A percentile compares a stretch with the other conserved stretches of the same genome.
Conservation (phyloP, 2,797 vertebrate genomes). For the Trematomus bernacchii region DNA sequence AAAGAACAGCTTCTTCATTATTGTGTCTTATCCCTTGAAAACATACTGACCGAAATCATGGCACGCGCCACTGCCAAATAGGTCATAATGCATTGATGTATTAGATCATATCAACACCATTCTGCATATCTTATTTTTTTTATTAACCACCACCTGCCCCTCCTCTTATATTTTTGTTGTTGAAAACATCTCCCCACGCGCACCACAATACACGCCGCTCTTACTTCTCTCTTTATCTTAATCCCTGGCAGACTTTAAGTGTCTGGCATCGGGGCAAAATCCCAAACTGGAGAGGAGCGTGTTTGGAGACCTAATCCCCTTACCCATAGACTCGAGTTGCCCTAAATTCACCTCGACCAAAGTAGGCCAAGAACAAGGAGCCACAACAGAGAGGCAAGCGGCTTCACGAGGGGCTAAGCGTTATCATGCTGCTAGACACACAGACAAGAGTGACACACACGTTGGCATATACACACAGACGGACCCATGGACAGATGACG, state of each 20-base stretch:
- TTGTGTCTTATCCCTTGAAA: conserved; percentile 76
- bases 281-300: conserved; percentile 84
- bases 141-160: conserved; percentile 62
- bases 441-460: conserved; percentile 55
- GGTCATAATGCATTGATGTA: conserved; percentile 66
- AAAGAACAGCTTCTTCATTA: conserved; percentile 78
- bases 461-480: conserved; percentile 35
- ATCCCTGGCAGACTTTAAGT: conserved; percentile 88
- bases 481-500: conserved; percentile 63
- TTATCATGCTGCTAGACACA: conserved; percentile 67
- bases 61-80: conserved; percentile 74
- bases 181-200: conserved; percentile 65
- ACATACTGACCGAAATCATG: conserved; percentile 73
- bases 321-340: conserved; percentile 81
- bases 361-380: conserved; percentile 87
- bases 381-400: conserved; percentile 76
- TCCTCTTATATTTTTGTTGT: conserved; percentile 64
- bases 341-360: conserved; percentile 85
- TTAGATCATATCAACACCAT: conserved; percentile 73
- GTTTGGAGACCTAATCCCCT: conserved; percentile 84
- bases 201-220: conserved; percentile 74
- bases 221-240: conserved; percentile 86
- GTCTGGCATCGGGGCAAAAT: conserved; percentile 84
- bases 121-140: conserved; percentile 52
- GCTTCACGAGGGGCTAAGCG: conserved; percentile 69